Evolutionary conservation across 2,113 vertebrate genomes (phyloP), one percentile per base, ranked within the genome.

Genomic region (Gobius niger): DNA sequence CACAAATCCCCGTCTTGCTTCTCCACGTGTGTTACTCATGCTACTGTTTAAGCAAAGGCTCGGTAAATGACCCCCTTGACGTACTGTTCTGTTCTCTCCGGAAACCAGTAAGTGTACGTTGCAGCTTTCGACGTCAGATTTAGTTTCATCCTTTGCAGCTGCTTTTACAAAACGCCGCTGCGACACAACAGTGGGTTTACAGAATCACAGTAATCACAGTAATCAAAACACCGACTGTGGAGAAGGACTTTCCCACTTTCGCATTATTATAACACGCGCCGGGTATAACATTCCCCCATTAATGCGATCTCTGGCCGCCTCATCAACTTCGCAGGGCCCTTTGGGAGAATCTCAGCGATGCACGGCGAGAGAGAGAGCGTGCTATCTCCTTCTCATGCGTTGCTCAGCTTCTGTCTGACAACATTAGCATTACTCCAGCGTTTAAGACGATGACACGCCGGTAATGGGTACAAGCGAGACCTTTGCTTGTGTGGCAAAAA

Each of bases 241-340:
- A 46, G 14, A 34, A 4, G 42, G 24, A 14, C 59, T 44, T 44
- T 61, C 14, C 41, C 15, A 44, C 15, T 41, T 34, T 51, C 59
- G 10, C 14, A 61, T 44, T 7, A 61, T 44, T 73, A 62, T 72
- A 75, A 76, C 56, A 65, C 72, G 51, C 63, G 66, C 71, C 71
- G 68, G 10, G 59, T 61, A 68, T 73, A 62, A 52, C 71, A 64
- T 15, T 68, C 82, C 70, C 82, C 70, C 85, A 89, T 90, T 88
- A 90, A 83, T 81, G 70, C 73, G 56, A 90, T 89, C 61, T 82
- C 65, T 83, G 78, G 50, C 68, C 65, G 69, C 80, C 76, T 82
- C 85, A 82, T 88, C 82, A 89, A 65, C 80, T 81, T 54, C 15
- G 51, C 79, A 46, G 57, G 14, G 57, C 65, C 78, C 82, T 57